Evolutionary conservation across 2,113 vertebrate species (phyloP).

Genomic region (Grantiella picta): DNA sequence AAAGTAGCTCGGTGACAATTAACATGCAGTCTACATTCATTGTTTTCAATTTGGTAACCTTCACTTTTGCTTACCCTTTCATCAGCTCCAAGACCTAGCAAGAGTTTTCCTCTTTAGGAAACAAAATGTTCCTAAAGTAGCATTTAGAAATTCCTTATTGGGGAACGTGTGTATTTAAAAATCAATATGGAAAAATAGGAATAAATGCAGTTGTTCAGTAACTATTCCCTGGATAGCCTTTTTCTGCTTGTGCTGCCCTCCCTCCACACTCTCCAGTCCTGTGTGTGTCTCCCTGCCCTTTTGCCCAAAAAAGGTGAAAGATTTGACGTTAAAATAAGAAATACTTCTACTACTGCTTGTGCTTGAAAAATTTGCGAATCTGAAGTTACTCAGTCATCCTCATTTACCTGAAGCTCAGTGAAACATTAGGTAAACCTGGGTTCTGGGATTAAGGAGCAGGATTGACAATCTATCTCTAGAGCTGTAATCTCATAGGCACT

Average conservation of each 20-base stretch:
- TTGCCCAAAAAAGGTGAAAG: accelerated
- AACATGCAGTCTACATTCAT: conserved; percentile 50
- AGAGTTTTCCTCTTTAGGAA: neutral
- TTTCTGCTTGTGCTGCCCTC: neutral
- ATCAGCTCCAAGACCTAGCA: neutral
- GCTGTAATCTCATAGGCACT: neutral
- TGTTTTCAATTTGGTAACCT: conserved; percentile 55
- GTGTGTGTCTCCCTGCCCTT: neutral
- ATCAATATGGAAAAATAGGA: neutral
- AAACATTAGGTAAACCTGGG: neutral
- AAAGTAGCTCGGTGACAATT: conserved; percentile 54
- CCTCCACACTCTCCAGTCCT: neutral
- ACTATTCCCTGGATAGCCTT: neutral
- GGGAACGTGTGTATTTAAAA: neutral
- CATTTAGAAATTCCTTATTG: neutral
- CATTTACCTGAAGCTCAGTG: neutral
- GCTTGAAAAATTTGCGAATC: neutral
- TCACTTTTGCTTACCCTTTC: conserved; percentile 42
- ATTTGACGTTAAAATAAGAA: neutral
- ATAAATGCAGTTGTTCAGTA: neutral
- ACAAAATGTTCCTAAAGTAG: neutral
- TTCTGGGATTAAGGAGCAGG: neutral
- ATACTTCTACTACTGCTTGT: neutral
- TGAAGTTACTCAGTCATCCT: neutral
- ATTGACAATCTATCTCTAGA: neutral